phyloP scores from a whole-genome alignment of 2,113 vertebrate species.

The Ondatra zibethicus region DNA sequence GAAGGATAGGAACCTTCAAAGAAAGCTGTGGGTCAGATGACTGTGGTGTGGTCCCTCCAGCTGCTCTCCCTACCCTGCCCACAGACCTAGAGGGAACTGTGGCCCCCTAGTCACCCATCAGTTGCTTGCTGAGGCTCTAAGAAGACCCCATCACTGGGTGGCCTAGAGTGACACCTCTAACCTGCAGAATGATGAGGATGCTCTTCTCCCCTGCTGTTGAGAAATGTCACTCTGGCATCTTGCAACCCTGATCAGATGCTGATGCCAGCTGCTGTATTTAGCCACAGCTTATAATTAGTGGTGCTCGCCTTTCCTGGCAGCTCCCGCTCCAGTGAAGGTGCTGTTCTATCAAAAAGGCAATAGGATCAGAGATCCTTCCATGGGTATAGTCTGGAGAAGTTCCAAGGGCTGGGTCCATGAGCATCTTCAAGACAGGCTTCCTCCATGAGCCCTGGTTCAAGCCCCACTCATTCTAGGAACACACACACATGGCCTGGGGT shows the following conservation, averaged over 20 bases:
- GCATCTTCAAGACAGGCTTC: not conserved
- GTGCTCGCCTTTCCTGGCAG: not conserved
- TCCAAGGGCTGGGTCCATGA: not conserved
- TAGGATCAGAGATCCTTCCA: not conserved
- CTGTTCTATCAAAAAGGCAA: not conserved
- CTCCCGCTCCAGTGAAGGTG: not conserved
- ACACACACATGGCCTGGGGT: not conserved
- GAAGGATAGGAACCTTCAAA: not conserved
- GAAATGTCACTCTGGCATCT: no score
- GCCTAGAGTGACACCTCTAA: not conserved
- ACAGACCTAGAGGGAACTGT: not conserved
- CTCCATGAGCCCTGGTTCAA: not conserved
- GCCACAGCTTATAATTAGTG: not conserved
- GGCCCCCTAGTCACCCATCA: not conserved
- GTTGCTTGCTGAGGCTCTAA: not conserved
- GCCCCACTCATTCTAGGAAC: not conserved
- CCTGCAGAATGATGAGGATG: not conserved
- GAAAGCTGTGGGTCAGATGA: fast-evolving
- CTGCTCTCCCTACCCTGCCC: not conserved
- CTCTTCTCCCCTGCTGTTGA: no score
- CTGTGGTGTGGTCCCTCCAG: not conserved
- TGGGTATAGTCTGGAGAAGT: not conserved
- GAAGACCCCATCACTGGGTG: not conserved
- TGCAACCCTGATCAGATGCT: not conserved
- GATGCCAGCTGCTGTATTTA: not conserved